A percentile compares a stretch with the other conserved stretches of the same genome.
Evolutionary conservation across 2,888 invertebrate genomes (phyloP).

Genomic region (Lycophotia porphyrea): DNA sequence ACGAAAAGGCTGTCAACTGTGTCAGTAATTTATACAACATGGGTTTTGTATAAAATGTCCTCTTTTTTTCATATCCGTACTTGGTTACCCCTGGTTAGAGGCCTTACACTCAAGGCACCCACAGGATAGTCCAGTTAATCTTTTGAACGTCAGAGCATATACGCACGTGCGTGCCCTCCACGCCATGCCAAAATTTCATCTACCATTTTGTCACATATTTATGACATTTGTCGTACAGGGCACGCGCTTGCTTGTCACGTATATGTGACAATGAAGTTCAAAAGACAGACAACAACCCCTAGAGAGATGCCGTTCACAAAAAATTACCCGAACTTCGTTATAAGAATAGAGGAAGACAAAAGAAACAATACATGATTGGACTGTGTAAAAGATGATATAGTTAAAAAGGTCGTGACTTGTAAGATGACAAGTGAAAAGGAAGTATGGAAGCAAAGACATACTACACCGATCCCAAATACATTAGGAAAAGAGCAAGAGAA

Average conservation of each 20-base stretch:
- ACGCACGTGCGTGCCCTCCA: no score
- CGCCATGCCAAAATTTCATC: no score
- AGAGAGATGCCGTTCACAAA: no score
- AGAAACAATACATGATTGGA: not conserved
- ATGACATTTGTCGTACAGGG: no score
- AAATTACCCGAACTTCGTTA: not conserved
- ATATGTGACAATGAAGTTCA: no score
- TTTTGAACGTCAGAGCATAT: no score
- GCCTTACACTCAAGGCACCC: not conserved
- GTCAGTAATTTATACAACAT: constrained; percentile 6
- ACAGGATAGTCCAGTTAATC: not conserved
- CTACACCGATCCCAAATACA: not conserved
- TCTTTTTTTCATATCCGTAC: not conserved
- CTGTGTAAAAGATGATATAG: not conserved
- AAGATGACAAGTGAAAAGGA: no score
- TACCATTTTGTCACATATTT: no score
- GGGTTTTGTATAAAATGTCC: constrained; percentile 19
- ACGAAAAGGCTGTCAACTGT: not conserved
- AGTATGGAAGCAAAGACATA: not conserved
- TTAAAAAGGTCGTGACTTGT: not conserved
- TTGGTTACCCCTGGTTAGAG: not conserved
- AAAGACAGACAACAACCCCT: not conserved
- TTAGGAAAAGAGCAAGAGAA: not conserved
- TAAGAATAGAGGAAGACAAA: not conserved
- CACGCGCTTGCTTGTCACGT: no score